These are phyloP conservation scores for Drosophila diplacantha DNA, from an alignment of 2,888 invertebrate genomes.

Conservation along the genomic window DNA sequence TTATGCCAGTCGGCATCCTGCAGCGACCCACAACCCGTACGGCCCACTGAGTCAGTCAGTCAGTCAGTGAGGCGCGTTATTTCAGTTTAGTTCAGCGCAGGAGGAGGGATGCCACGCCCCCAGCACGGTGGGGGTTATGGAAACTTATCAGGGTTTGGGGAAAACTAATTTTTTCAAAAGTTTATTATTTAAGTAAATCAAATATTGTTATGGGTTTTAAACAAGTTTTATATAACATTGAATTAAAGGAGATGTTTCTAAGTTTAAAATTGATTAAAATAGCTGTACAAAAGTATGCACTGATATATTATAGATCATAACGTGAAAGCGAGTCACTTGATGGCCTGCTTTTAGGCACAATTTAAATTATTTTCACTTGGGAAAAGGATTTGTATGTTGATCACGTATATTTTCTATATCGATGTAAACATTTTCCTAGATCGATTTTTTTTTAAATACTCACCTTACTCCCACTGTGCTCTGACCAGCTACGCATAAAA, in stretches of 20 bases:
- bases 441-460: too few relatives aligned
- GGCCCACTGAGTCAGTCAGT: conserved; percentile 39
- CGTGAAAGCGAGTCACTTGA: neutral
- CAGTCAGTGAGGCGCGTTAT: conserved; percentile 44
- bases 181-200: too few relatives aligned
- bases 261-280: neutral
- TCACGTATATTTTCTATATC: too few relatives aligned
- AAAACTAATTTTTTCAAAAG: too few relatives aligned
- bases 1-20: conserved; percentile 36
- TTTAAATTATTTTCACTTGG: neutral
- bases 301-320: neutral
- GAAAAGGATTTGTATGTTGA: too few relatives aligned
- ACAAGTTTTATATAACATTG: neutral
- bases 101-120: neutral
- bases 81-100: conserved; percentile 49
- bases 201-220: too few relatives aligned
- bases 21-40: conserved; percentile 14
- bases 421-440: too few relatives aligned
- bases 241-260: neutral
- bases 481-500: conserved; percentile 40
- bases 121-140: neutral
- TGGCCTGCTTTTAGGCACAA: neutral
- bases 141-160: neutral
- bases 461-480: neutral
- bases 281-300: neutral